phyloP scores from a whole-genome alignment of 1,140 invertebrate species.

The Reticulitermes speratus region DNA sequence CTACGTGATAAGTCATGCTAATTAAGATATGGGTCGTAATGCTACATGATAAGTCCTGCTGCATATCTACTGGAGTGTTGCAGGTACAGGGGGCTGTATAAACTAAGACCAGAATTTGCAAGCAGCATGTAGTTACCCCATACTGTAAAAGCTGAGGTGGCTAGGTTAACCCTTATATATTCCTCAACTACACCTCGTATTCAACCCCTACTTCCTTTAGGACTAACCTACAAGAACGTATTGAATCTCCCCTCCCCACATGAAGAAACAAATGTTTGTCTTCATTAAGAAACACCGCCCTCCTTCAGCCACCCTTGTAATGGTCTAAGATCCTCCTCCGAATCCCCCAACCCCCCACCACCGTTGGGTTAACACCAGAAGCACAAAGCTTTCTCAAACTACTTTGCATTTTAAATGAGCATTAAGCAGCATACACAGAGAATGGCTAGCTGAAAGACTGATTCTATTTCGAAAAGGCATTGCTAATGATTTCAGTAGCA shows the following conservation, averaged over 20 bases:
- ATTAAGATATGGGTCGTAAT: too few species aligned
- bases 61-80: neutral
- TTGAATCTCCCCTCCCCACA: neutral
- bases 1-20: too few species aligned
- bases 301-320: neutral
- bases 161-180: neutral
- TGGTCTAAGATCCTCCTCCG: neutral
- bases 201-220: neutral
- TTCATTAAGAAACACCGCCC: neutral
- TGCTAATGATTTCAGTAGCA: neutral
- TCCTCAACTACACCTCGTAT: neutral
- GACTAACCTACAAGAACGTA: neutral
- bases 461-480: neutral
- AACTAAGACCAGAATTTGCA: neutral
- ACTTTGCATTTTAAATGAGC: conserved; percentile 1
- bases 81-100: neutral
- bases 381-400: neutral
- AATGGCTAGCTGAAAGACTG: neutral
- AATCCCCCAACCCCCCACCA: too few species aligned
- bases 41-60: too few species aligned
- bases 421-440: neutral
- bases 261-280: neutral
- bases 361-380: neutral
- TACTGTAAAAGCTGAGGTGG: neutral
- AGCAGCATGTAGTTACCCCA: neutral